These are phyloP conservation scores for Clavelina lepadiformis DNA, from an alignment of 23 tunicate genomes.

Conservation along the genomic window DNA sequence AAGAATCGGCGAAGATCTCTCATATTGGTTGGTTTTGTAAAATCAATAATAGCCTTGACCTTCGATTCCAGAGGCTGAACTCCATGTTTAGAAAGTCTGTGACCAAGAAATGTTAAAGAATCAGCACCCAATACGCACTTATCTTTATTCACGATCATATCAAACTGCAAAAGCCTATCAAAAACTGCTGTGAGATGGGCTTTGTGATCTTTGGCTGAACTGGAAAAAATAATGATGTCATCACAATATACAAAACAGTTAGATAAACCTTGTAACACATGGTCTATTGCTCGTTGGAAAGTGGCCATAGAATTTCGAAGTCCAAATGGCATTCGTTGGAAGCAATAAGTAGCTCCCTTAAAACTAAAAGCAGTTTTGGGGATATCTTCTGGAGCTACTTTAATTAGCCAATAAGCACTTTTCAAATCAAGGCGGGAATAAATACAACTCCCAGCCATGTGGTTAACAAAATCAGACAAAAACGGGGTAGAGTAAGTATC, in stretches of 20 bases:
- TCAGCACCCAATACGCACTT: conserved; percentile 8
- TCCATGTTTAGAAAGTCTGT: not conserved
- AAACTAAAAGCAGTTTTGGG: conserved; percentile 13
- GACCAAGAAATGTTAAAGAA: conserved; percentile 2
- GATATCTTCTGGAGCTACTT: conserved; percentile 1
- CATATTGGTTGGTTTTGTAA: conserved; percentile 2
- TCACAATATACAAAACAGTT: conserved; percentile 5
- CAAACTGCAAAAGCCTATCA: conserved; percentile 4
- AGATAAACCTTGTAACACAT: conserved; percentile 22
- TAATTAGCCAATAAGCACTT: conserved; percentile 21
- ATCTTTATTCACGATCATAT: conserved; percentile 8
- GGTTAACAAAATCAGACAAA: not conserved
- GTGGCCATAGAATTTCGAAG: conserved; percentile 12
- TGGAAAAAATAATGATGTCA: conserved; percentile 12
- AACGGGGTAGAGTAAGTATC: conserved; percentile 22
- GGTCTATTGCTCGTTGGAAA: conserved; percentile 23
- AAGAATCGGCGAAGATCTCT: conserved; percentile 3
- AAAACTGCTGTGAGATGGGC: conserved; percentile 8
- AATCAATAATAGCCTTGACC: not conserved
- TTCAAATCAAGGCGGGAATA: conserved; percentile 15
- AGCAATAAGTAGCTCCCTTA: not conserved
- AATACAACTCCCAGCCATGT: conserved; percentile 8
- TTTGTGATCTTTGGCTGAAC: conserved; percentile 3
- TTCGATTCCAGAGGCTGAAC: not conserved
- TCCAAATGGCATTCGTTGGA: conserved; percentile 20